phyloP scores from a whole-genome alignment of 2,888 invertebrate genomes.

The Leptopterna dolabrata region DNA sequence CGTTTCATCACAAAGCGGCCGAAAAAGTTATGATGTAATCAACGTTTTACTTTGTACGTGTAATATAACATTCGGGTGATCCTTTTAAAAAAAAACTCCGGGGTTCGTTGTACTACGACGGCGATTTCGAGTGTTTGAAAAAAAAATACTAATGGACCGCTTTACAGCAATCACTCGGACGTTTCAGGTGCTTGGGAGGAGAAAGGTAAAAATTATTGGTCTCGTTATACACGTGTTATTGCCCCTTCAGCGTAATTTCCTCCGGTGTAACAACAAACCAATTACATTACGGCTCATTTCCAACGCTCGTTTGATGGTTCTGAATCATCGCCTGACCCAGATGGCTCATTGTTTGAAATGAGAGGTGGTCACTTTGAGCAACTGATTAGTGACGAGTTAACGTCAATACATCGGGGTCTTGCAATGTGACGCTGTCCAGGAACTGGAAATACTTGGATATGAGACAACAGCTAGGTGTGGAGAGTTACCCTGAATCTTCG shows the following conservation, averaged over 20 bases:
- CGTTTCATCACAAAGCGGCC: neutral
- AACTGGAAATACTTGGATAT: too few relatives aligned
- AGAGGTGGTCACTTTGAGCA: neutral
- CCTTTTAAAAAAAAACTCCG: neutral
- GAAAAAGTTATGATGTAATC: neutral
- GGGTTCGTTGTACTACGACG: neutral
- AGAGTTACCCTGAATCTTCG: too few relatives aligned
- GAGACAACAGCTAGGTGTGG: too few relatives aligned
- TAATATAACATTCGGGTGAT: neutral
- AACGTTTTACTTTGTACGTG: neutral
- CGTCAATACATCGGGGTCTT: too few relatives aligned
- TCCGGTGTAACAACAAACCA: neutral
- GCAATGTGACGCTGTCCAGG: too few relatives aligned
- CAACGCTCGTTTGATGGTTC: neutral
- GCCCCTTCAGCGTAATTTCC: neutral
- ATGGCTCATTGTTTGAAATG: neutral
- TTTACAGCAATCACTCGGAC: neutral
- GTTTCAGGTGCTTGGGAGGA: neutral
- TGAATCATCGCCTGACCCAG: neutral
- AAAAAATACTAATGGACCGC: neutral
- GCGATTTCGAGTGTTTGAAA: neutral
- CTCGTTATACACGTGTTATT: constrained; percentile 2
- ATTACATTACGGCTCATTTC: neutral
- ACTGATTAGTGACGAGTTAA: neutral
- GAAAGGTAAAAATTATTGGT: constrained; percentile 4